These are phyloP conservation scores for Rhodeus uyekii DNA, from an alignment of 2,797 vertebrate genomes.

Conservation along the genomic window DNA sequence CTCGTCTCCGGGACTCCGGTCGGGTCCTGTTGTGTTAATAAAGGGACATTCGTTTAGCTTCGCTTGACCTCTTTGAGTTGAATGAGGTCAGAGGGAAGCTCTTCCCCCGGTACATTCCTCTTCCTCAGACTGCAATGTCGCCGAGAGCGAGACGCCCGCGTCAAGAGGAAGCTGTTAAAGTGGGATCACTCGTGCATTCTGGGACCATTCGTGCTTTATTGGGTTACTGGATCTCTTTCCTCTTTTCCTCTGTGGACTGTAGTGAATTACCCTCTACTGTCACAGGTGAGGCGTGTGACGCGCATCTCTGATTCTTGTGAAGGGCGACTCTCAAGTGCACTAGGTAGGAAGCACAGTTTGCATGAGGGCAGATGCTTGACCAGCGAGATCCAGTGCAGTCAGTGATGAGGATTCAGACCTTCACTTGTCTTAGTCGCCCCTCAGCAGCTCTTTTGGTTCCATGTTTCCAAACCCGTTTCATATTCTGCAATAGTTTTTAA, in stretches of 20 bases:
- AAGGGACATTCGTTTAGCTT: conserved; percentile 21
- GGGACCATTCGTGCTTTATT: conserved; percentile 5
- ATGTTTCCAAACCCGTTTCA: not conserved
- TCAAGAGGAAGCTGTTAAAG: not conserved
- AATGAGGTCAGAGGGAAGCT: conserved; percentile 12
- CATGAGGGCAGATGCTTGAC: not conserved
- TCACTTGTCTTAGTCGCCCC: not conserved
- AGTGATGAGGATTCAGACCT: not conserved
- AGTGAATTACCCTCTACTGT: not conserved
- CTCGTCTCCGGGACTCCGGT: not conserved
- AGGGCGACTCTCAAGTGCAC: not conserved
- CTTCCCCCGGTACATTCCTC: conserved; percentile 26
- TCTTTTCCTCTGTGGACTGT: conserved; percentile 17
- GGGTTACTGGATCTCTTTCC: not conserved
- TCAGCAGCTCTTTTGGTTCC: not conserved
- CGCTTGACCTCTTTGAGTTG: not conserved
- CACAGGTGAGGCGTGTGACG: not conserved
- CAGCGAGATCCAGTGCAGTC: too few relatives aligned
- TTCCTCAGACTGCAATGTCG: conserved; percentile 1
- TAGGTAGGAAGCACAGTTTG: too few relatives aligned
- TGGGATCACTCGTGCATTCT: not conserved
- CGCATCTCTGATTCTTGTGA: not conserved
- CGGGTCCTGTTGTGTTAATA: not conserved
- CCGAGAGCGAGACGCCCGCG: not conserved
- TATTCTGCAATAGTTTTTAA: conserved; percentile 13